phyloP scores from a whole-genome alignment of 2,797 vertebrate genomes.

The Acanthopagrus latus region DNA sequence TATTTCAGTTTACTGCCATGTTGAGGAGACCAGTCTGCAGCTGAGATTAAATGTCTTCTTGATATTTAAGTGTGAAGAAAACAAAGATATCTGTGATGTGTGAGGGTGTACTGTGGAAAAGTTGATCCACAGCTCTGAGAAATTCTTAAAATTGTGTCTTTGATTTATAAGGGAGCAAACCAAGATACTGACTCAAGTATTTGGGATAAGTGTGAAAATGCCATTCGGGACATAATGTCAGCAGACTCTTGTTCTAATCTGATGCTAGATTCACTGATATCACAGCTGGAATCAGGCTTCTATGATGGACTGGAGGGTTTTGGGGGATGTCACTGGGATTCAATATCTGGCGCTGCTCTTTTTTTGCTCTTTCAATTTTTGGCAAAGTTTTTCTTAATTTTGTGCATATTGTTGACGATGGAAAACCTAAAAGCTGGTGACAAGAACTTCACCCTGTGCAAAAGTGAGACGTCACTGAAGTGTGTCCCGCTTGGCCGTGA shows the following conservation, averaged over 20 bases:
- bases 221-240: neutral
- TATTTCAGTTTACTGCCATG: neutral
- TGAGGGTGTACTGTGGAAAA: neutral
- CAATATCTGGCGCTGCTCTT: neutral
- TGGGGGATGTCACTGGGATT: neutral
- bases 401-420: neutral
- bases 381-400: neutral
- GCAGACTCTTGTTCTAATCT: conserved; percentile 6
- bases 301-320: neutral
- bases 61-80: neutral
- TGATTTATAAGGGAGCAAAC: neutral
- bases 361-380: neutral
- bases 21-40: neutral
- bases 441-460: neutral
- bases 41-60: neutral
- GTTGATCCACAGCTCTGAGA: neutral
- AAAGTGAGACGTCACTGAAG: neutral
- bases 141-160: too few species aligned
- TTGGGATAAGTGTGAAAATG: conserved; percentile 10
- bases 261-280: neutral
- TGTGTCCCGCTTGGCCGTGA: neutral
- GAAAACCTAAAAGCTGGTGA: neutral
- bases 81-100: too few species aligned
- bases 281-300: neutral
- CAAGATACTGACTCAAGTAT: neutral